Evolutionary conservation across 2,888 invertebrate species (phyloP).

Genomic region (Microctonus aethiopoides): DNA sequence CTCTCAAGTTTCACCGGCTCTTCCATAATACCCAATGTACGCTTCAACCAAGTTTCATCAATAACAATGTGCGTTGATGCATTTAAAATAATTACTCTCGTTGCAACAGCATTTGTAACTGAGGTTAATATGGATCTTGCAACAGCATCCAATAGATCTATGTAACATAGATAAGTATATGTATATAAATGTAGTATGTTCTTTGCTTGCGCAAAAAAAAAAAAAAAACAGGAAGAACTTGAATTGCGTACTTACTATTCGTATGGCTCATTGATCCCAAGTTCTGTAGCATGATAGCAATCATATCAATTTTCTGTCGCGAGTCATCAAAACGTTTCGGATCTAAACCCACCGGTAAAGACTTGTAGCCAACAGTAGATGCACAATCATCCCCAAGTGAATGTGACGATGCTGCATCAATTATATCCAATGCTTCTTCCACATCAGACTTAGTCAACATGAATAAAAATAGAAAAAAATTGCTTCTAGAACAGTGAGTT

Average conservation of each 20-base stretch:
- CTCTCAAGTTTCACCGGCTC: conserved; percentile 68
- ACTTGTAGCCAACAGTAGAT: conserved; percentile 54
- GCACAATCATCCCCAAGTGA: conserved; percentile 55
- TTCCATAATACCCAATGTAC: conserved; percentile 66
- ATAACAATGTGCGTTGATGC: conserved; percentile 72
- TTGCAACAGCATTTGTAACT: conserved; percentile 71
- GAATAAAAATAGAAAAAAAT: too few species aligned
- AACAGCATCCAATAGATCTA: conserved; percentile 80
- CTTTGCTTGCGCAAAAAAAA: background rate
- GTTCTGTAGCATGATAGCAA: conserved; percentile 80
- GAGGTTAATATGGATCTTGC: conserved; percentile 77
- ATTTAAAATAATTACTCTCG: conserved; percentile 74
- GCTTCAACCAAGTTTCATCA: conserved; percentile 73
- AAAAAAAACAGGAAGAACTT: background rate
- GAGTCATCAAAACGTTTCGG: conserved; percentile 80
- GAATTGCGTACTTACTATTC: conserved; percentile 44
- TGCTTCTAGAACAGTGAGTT: too few species aligned
- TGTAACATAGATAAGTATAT: background rate
- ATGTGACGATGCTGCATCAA: conserved; percentile 71
- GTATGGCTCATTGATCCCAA: conserved; percentile 74
- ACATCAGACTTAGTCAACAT: conserved; percentile 68
- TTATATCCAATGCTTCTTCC: conserved; percentile 77
- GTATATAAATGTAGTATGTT: background rate
- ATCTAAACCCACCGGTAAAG: conserved; percentile 77
- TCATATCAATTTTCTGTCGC: conserved; percentile 82